Percentiles rank a stretch among this genome's conserved stretches.
Evolutionary conservation across 2,113 vertebrate genomes (phyloP).

Genomic region (Osmerus mordax): DNA sequence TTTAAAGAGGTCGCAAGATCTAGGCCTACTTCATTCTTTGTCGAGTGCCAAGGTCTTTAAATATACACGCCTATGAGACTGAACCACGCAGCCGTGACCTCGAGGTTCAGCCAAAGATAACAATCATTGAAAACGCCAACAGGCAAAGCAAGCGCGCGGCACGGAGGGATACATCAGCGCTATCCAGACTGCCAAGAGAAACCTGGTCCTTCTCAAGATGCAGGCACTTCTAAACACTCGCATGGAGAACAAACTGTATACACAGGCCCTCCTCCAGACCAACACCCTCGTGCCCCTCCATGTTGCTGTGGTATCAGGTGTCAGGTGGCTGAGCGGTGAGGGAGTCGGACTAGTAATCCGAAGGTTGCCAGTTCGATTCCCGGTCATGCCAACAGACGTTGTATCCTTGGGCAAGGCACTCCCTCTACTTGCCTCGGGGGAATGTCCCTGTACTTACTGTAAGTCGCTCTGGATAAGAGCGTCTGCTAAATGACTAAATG

Average conservation of each 20-base stretch:
- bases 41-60: slow-evolving; percentile 31
- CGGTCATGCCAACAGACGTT: too few species aligned
- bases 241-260: not conserved
- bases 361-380: too few species aligned
- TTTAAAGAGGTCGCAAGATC: slow-evolving; percentile 8
- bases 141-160: slow-evolving; percentile 3
- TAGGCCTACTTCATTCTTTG: slow-evolving; percentile 29
- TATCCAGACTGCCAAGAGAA: not conserved
- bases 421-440: too few species aligned
- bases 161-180: not conserved
- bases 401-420: too few species aligned
- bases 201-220: not conserved
- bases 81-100: slow-evolving; percentile 10
- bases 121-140: slow-evolving; percentile 2
- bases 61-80: slow-evolving; percentile 13
- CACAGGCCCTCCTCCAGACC: too few species aligned
- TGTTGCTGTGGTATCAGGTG: not conserved
- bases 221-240: not conserved
- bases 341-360: too few species aligned
- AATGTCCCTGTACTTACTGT: too few species aligned
- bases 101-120: slow-evolving; percentile 19
- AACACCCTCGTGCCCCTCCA: not conserved
- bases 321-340: too few species aligned
- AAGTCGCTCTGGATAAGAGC: too few species aligned
- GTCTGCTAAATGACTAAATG: too few species aligned